A percentile compares a stretch with the other conserved stretches of the same genome.
phyloP scores from a whole-genome alignment of 2,797 vertebrate species.

The Lacerta agilis region DNA sequence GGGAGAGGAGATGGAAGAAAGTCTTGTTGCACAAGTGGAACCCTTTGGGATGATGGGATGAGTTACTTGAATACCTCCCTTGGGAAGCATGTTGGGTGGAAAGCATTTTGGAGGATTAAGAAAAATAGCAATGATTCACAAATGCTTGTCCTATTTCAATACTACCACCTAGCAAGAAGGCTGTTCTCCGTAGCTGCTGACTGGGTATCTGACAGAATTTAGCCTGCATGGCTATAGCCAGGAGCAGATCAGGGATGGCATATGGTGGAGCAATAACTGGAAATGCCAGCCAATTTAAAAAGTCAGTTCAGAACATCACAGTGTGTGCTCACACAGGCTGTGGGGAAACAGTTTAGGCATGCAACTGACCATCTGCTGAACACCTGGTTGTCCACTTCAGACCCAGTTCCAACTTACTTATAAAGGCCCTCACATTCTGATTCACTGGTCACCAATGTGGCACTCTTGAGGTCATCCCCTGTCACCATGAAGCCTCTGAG shows the following conservation, averaged over 20 bases:
- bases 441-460: no score
- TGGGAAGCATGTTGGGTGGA: background rate
- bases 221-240: background rate
- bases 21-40: no score
- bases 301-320: slow-evolving; percentile 22
- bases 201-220: background rate
- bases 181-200: background rate
- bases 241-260: slow-evolving; percentile 9
- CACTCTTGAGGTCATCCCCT: no score
- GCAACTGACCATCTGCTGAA: background rate
- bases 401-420: background rate
- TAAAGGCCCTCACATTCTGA: background rate
- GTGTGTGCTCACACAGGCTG: background rate
- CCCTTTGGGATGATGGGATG: no score
- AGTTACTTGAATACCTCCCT: no score
- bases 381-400: background rate
- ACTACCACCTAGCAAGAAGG: background rate
- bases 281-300: slow-evolving; percentile 39
- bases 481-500: no score
- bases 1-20: no score
- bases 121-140: background rate
- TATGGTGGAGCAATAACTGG: slow-evolving; percentile 20
- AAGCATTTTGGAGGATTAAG: no score
- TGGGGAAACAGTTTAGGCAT: background rate
- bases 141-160: background rate